phyloP scores from a whole-genome alignment of 1,140 invertebrate genomes.

The Caenorhabditis latens region DNA sequence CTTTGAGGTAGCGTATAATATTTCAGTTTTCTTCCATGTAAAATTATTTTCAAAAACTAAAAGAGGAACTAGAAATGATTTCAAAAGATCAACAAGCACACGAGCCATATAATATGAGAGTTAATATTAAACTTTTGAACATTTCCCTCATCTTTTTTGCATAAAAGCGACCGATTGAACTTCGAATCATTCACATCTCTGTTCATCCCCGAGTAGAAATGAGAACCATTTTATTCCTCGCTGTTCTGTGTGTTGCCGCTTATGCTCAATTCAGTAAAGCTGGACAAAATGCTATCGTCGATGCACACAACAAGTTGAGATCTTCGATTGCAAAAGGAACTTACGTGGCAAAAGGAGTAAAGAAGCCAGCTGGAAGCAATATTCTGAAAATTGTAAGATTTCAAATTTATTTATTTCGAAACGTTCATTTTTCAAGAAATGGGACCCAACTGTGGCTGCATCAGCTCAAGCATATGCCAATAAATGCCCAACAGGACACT shows the following conservation, averaged over 20 bases:
- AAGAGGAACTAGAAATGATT: not conserved
- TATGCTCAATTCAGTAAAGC: not conserved
- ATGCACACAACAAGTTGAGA: slow-evolving; percentile 45
- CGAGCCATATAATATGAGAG: not conserved
- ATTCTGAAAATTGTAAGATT: slow-evolving; percentile 23
- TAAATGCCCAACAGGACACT: slow-evolving; percentile 50
- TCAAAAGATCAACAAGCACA: not conserved
- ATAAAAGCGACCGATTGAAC: not conserved
- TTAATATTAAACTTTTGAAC: not conserved
- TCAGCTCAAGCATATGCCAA: slow-evolving; percentile 46
- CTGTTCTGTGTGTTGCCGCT: not conserved
- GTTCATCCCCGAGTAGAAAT: not conserved
- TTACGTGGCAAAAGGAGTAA: slow-evolving; percentile 2
- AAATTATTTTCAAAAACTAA: not conserved
- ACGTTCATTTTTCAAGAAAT: slow-evolving; percentile 1
- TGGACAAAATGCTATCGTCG: slow-evolving; percentile 6
- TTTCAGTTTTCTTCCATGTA: not conserved
- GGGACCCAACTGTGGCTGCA: not conserved
- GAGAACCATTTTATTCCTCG: not conserved
- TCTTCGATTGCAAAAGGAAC: slow-evolving; percentile 47
- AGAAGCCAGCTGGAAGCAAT: slow-evolving; percentile 10
- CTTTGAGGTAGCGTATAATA: too few species aligned
- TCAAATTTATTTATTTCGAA: not conserved
- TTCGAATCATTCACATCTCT: not conserved
- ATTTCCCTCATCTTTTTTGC: not conserved